These are phyloP conservation scores for Drosophila trapezifrons DNA, from an alignment of 1,140 invertebrate genomes.

Conservation along the genomic window DNA sequence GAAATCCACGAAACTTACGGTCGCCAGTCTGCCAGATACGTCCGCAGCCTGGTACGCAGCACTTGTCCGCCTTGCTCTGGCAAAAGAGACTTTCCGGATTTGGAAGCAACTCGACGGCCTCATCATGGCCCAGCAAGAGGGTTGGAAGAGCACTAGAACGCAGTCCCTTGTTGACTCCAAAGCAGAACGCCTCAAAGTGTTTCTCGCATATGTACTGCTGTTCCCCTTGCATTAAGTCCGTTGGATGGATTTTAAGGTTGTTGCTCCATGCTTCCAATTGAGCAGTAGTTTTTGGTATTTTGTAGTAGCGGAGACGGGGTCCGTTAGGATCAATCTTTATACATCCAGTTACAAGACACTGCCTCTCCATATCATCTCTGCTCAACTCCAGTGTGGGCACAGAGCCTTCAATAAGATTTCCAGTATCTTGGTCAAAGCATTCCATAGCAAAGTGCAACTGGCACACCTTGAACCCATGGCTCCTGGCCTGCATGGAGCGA, in stretches of 20 bases:
- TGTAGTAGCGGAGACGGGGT: conserved; percentile 43
- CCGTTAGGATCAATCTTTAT: conserved; percentile 9
- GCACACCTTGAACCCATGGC: conserved; percentile 68
- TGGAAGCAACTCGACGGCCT: conserved; percentile 24
- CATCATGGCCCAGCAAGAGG: conserved; percentile 54
- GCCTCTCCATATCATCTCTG: conserved; percentile 10
- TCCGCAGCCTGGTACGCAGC: conserved; percentile 61
- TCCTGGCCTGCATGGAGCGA: conserved; percentile 70
- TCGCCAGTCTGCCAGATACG: conserved; percentile 18
- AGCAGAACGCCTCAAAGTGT: conserved; percentile 67
- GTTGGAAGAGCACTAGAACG: conserved; percentile 61
- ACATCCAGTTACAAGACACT: conserved; percentile 57
- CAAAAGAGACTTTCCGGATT: conserved; percentile 39
- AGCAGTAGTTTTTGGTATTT: conserved; percentile 45
- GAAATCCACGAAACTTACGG: conserved; percentile 39
- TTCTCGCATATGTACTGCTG: conserved; percentile 61
- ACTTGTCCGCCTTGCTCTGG: conserved; percentile 20
- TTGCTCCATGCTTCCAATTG: conserved; percentile 56
- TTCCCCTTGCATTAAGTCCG: conserved; percentile 14
- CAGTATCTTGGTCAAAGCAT: conserved; percentile 55
- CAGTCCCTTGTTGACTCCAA: conserved; percentile 40
- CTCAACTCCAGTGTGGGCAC: conserved; percentile 67
- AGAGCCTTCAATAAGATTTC: conserved; percentile 42
- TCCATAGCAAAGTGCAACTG: conserved; percentile 58
- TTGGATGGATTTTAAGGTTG: conserved; percentile 51